Base-by-base conservation (phyloP, 2,888 invertebrate genomes). In the Aradus depressus region DNA sequence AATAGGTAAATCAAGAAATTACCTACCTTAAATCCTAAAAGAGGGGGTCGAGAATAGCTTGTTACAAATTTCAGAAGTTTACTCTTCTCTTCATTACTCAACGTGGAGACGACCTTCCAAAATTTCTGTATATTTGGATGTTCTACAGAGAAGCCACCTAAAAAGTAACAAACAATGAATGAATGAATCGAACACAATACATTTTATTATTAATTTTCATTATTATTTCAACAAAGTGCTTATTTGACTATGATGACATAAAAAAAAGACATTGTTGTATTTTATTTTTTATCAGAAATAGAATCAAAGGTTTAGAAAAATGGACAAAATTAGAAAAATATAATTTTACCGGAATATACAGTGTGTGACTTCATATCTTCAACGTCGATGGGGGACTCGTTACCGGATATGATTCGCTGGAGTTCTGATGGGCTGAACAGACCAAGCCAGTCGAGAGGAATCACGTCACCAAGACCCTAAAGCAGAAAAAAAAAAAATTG, bases 51-150 rank as follows among this genome's bases (percentile, higher is more conserved):
- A 0, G 97, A 97, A 66, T 97, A 97, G 66, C 95, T 93, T 2
- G 98, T 99, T 35, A 97, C 96, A 71, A 99, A 99, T 70, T 95
- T 95, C 6, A 98, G 73, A 47, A 98, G 72, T 64, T 88, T 85
- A 53, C 92, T 75, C 56, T 84, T 80, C 67, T 93, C 88, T 48
- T 76, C 73, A 67, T 91, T 90, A 45, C 79, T 80, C 66, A 97
- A 91, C 39, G 76, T 75, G 50, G 80, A 75, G 6, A 96, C 76
- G 32, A 90, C 88, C 60, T 80, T 77, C 97, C 97, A 97, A 70
- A 97, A 97, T 51, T 78, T 74, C 55, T 76, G 65, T 55, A 96
- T 90, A 0, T 89, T 91, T 2, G 82, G 83, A 71, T 93, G 91
- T 44, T 84, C 80, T 10, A 75, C 74, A 10, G 79, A 74, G 65